A percentile compares a stretch with the other conserved stretches of the same genome.
Evolutionary conservation across 1,140 invertebrate species (phyloP).

Genomic region (Grapholita molesta): DNA sequence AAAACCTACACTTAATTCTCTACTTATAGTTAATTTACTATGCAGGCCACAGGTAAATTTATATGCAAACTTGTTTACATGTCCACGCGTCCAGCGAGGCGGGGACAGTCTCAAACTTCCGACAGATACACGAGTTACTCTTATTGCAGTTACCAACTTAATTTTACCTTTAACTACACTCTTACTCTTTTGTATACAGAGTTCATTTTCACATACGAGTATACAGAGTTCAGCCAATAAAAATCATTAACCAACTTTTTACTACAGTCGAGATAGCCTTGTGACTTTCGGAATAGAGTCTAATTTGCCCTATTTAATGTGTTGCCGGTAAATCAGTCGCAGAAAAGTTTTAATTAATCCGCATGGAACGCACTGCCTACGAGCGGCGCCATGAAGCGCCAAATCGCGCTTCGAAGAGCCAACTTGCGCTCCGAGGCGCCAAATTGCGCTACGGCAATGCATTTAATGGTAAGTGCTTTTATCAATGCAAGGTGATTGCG

Average conservation of each 20-base stretch:
- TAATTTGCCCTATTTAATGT: neutral
- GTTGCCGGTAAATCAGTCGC: neutral
- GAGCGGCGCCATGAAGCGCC: neutral
- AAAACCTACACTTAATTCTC: neutral
- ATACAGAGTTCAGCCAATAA: neutral
- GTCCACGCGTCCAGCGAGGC: neutral
- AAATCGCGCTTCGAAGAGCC: neutral
- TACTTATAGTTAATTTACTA: neutral
- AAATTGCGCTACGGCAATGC: neutral
- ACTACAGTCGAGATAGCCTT: neutral
- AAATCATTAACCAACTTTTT: neutral
- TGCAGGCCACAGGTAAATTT: neutral
- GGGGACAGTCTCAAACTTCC: neutral
- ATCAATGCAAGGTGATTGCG: neutral
- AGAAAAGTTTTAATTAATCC: slow-evolving; percentile 30
- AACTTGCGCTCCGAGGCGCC: neutral
- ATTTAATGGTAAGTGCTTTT: neutral
- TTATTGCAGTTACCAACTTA: neutral
- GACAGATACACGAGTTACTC: neutral
- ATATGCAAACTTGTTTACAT: neutral
- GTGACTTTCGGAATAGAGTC: neutral
- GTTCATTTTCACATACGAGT: too few relatives aligned
- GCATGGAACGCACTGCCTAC: slow-evolving; percentile 13
- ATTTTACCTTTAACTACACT: neutral
- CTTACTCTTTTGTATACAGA: neutral